Evolutionary conservation across 2,797 vertebrate species (phyloP).

Genomic region (Melanotaenia trifasciata): DNA sequence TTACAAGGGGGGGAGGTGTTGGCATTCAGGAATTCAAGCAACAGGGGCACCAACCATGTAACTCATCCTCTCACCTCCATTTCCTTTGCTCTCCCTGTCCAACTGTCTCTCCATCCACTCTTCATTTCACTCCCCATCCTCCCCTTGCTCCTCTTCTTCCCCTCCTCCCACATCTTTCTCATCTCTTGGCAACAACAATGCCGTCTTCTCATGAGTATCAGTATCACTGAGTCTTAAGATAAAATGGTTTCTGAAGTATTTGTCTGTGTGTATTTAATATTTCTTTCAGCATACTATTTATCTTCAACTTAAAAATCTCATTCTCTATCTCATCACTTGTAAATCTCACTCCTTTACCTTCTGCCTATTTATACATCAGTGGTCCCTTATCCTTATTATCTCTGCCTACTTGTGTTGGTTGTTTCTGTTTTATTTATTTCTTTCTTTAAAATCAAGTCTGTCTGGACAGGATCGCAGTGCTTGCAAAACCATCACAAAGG

Average conservation of each 20-base stretch:
- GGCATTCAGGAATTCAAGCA: constrained; percentile 43
- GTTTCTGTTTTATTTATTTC: constrained; percentile 36
- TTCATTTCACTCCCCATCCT: constrained; percentile 24
- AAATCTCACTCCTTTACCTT: neutral
- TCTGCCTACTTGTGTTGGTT: constrained; percentile 30
- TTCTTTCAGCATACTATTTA: constrained; percentile 8
- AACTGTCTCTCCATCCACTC: constrained; percentile 41
- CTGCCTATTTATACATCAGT: constrained; percentile 2
- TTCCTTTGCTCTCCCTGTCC: constrained; percentile 28
- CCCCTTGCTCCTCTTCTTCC: constrained; percentile 7
- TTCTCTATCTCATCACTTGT: neutral
- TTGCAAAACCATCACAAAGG: constrained; percentile 43
- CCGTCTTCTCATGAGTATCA: constrained; percentile 42
- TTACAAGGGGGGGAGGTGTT: constrained; percentile 34
- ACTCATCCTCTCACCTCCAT: constrained; percentile 42
- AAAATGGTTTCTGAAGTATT: constrained; percentile 11
- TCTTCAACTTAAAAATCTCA: neutral
- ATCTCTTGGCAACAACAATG: constrained; percentile 59
- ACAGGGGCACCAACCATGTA: constrained; percentile 41
- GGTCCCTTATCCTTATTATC: neutral
- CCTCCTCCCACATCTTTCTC: constrained; percentile 15
- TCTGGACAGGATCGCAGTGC: constrained; percentile 50
- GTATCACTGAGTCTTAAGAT: constrained; percentile 30
- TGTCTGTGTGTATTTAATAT: constrained; percentile 12
- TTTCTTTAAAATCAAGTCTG: constrained; percentile 43